Base-by-base conservation (phyloP, 2,888 invertebrate genomes). In the Drosophila leonis region DNA sequence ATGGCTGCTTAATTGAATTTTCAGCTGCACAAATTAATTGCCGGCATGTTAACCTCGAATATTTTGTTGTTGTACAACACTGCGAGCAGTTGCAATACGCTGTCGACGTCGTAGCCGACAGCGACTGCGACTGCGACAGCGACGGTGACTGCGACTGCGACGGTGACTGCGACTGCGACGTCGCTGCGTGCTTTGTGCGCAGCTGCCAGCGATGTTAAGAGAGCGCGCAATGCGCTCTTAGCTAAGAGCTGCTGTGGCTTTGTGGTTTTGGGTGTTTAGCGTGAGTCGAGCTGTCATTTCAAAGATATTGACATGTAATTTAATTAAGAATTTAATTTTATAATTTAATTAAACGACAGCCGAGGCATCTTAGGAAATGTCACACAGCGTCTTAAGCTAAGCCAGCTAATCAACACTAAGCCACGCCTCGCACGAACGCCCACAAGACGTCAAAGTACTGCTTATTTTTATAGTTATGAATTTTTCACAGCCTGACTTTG, bases 1-100 rank as follows among this genome's bases (percentile, higher is more conserved):
- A 82, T 82, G 75, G 70, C 72, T 81, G 72, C 77, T 55, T 82
- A 78, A 81, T 81, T 82, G 81, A 81, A 80, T 81, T 81, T 80
- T 80, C 49, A 63, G 55, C 72, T 70, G 77, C 80, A 73, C 65
- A 79, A 78, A 73, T 76, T 84, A 79, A 82, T 82, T 85, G 73
- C 80, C 83, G 75, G 80, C 80, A 66, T 74, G 60, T 85, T 80
- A 82, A 83, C 78, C 75, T 82, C 72, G 69, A 78, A 67, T 48
- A 48, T 66, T 73, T 72, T 72, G 57, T 71, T 66, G 59, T 52
- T 68, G 61, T 54, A 51, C 48, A 72, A 55, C 65, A 68, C 72
- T 60, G 49, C 42, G 18, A 15, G 15, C 41, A 37, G 44, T 20
- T 49, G 10, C 65, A 29, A 18, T 18, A 35, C 57, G 20, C 46